A percentile compares a stretch with the other conserved stretches of the same genome.
These are phyloP conservation scores for Catharus fuscescens DNA, from an alignment of 2,113 vertebrate species.

Conservation along the genomic window DNA sequence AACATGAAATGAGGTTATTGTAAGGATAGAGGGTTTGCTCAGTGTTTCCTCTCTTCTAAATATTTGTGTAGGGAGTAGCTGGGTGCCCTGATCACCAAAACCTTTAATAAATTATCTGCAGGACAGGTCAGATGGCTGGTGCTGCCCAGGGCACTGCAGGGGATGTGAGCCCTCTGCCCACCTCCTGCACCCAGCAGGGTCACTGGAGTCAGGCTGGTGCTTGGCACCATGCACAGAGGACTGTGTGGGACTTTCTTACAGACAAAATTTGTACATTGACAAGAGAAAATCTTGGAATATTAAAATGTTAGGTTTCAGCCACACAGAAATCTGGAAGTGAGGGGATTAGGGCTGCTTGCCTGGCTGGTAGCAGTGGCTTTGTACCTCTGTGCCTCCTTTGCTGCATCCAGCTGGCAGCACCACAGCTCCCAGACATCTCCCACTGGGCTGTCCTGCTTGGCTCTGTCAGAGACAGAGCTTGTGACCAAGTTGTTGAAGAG, in stretches of 20 bases:
- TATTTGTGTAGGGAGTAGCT: neutral
- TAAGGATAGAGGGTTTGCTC: neutral
- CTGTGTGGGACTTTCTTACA: neutral
- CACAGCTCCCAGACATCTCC: neutral
- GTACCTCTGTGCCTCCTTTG: neutral
- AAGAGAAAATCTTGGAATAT: neutral
- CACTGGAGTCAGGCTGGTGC: neutral
- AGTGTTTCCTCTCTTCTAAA: neutral
- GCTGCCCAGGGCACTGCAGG: neutral
- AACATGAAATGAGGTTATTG: neutral
- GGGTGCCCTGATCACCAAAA: neutral
- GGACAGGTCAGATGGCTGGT: neutral
- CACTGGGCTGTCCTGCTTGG: neutral
- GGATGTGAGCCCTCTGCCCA: fast-evolving
- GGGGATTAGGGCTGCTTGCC: neutral
- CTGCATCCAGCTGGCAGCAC: neutral
- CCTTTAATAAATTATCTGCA: neutral
- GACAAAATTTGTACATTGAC: neutral
- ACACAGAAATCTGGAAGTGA: neutral
- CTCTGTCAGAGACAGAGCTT: neutral
- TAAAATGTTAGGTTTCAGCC: neutral
- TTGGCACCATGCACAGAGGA: fast-evolving
- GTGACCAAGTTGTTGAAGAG: neutral
- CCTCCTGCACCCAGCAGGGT: fast-evolving
- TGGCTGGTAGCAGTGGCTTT: neutral